Evolutionary conservation across 2,888 invertebrate genomes (phyloP), one percentile per base, ranked within the genome.

Genomic region (Labia minor): DNA sequence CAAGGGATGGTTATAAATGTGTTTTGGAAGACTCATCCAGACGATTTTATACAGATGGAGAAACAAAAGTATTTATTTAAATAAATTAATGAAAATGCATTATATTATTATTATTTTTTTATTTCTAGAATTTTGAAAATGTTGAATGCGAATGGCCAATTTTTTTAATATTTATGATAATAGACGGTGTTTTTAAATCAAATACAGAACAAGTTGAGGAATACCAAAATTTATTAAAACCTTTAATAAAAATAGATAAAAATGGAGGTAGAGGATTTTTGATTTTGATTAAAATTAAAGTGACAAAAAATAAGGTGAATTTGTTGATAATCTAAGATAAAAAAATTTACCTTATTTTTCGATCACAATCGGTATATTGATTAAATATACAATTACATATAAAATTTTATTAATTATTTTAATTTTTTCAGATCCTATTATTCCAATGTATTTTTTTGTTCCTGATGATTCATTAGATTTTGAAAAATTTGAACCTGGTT

Each of bases 91-190:
- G 0, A 49, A 33, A 21, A 19, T 33, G n/a, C 14, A 16, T 11
- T 33, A 16, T 62, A 19, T 21, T 37, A 21, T 65, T 67, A 64
- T 61, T 19, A n/a, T 64, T 18, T 6, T 71, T 69, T 37, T 63
- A 65, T 63, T 69, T 71, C 37, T 72, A 86, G 85, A 89, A 93
- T 74, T 99, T 96, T 79, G 96, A 98, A 75, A 90, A 90, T 62
- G 85, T 98, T 14, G 99, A 99, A 80, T 93, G 94, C 71, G 97
- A 99, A 77, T 99, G 98, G 96, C 99, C 99, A 0, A 78, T 99
- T 65, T 97, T 99, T 78, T 95, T 90, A 75, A 89, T 95, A 62
- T 90, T 90, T 77, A 90, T 99, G 88, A 91, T 97, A 64, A 94
- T 99, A 72, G 97, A 99, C 77, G 95, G 97, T 10, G 91, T 92